A percentile compares a stretch with the other conserved stretches of the same genome.
These are phyloP conservation scores for Dicyrtoma fusca DNA, from an alignment of 2,888 invertebrate genomes.

Conservation along the genomic window DNA sequence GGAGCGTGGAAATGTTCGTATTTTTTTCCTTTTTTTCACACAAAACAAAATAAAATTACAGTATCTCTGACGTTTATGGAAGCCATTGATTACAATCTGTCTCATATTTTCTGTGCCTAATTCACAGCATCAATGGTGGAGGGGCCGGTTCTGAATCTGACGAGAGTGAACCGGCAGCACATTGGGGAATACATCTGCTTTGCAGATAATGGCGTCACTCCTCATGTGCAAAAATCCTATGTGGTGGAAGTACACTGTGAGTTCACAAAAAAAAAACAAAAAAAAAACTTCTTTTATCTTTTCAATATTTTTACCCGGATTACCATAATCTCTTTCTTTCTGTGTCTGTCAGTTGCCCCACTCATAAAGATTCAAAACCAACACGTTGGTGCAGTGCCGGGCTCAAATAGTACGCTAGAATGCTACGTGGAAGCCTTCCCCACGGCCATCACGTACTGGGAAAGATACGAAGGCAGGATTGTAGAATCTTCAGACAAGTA, in stretches of 20 bases:
- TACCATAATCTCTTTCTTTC: neutral
- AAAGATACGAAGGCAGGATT: conserved; percentile 73
- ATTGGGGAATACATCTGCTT: conserved; percentile 77
- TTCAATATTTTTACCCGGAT: no score
- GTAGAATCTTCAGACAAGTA: conserved; percentile 71
- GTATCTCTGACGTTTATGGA: no score
- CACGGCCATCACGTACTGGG: conserved; percentile 84
- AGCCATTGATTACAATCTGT: no score
- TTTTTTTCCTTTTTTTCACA: conserved; percentile 46
- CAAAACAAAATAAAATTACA: conserved; percentile 13
- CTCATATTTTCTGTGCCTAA: neutral
- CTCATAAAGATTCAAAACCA: conserved; percentile 78
- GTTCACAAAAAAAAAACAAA: conserved; percentile 59
- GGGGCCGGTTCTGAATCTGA: conserved; percentile 78
- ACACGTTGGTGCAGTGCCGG: conserved; percentile 72
- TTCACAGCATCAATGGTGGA: conserved; percentile 71
- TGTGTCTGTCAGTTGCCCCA: conserved; percentile 71
- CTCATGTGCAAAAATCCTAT: conserved; percentile 77
- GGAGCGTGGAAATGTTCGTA: conserved; percentile 69
- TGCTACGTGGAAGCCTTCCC: conserved; percentile 81
- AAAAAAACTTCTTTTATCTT: neutral
- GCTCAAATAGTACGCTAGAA: conserved; percentile 72
- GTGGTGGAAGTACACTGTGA: conserved; percentile 88
- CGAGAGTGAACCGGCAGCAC: conserved; percentile 72
- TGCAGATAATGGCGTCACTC: conserved; percentile 85